Evolutionary conservation across 2,888 invertebrate genomes (phyloP), one percentile per base, ranked within the genome.

Genomic region (Octodonta nipae): DNA sequence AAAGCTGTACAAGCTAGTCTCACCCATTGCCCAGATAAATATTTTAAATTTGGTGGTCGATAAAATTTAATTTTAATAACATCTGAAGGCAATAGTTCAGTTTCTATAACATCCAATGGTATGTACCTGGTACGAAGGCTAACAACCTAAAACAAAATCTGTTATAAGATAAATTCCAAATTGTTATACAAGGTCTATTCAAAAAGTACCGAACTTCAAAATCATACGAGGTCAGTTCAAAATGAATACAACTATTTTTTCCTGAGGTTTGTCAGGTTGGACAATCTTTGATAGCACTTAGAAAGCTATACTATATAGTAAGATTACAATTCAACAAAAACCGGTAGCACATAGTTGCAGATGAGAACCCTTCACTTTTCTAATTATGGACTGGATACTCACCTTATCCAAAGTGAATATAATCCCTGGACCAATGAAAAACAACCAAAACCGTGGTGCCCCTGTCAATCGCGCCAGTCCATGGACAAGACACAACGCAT

Each of bases 11-110:
- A 93, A 0, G 88, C 81, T 5, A 93, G 63, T 1, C 93, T 74
- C 5, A 92, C 86, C 89, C 89, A 89, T 60, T 89, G 89, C n/a
- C 89, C 89, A 15, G 86, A 87, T 24, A 88, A 65, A 55, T 92
- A 93, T 61, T 89, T 89, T 42, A 93, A 75, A 63, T 92, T 91
- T 0, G 92, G 89, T 4, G 93, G 93, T 26, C 93, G 75, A 55
- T 91, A 91, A 63, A 92, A 93, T 58, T 87, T 91, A 30, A 93
- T 81, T 66, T 87, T 89, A 43, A 89, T 86, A 0, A 89, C 89
- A 58, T 89, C 89, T 1, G 92, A 93, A 3, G 93, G 93, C 29
- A 93, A 62, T 40, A 93, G 68, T 58, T 91, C 91, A 0, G 93
- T 92, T 64, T 89, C 88, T 17, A 91, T 73, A 1, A 95, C 89